Evolutionary conservation across 1,140 invertebrate genomes (phyloP).

Genomic region (Drosophila mauritiana): DNA sequence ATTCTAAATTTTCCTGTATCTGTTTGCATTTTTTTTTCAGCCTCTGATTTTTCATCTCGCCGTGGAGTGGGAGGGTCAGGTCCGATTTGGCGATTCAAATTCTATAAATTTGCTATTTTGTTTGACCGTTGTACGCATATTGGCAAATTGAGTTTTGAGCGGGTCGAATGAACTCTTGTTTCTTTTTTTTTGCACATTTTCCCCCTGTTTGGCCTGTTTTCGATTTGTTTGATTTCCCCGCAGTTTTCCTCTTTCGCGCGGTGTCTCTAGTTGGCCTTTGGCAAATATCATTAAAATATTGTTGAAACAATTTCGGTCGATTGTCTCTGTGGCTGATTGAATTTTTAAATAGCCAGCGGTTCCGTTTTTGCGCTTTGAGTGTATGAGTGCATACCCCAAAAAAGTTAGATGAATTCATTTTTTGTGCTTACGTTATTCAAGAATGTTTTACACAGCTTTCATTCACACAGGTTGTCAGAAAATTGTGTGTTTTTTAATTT

Average conservation of each 20-base stretch:
- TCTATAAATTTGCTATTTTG: conserved; percentile 80
- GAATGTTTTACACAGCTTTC: neutral
- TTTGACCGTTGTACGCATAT: conserved; percentile 62
- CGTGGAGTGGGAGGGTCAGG: neutral
- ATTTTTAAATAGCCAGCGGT: conserved; percentile 18
- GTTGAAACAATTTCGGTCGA: conserved; percentile 41
- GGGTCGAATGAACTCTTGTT: conserved; percentile 31
- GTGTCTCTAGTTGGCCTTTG: conserved; percentile 34
- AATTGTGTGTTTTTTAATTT: neutral
- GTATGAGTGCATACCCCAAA: neutral
- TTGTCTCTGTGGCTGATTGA: conserved; percentile 48
- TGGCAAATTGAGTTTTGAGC: conserved; percentile 73
- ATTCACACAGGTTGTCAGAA: conserved; percentile 4
- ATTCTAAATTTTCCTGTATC: conserved; percentile 19
- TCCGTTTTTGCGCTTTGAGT: neutral
- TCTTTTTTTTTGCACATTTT: conserved; percentile 6
- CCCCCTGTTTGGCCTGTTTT: neutral
- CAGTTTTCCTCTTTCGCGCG: conserved; percentile 15
- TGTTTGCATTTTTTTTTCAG: conserved; percentile 3
- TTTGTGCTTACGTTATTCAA: neutral
- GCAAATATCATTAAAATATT: conserved; percentile 61
- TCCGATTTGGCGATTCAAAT: conserved; percentile 57
- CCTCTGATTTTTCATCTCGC: conserved; percentile 45
- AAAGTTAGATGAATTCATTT: neutral
- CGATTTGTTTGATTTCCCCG: conserved; percentile 10